phyloP scores from a whole-genome alignment of 2,113 vertebrate species.

The Todiramphus chloris region DNA sequence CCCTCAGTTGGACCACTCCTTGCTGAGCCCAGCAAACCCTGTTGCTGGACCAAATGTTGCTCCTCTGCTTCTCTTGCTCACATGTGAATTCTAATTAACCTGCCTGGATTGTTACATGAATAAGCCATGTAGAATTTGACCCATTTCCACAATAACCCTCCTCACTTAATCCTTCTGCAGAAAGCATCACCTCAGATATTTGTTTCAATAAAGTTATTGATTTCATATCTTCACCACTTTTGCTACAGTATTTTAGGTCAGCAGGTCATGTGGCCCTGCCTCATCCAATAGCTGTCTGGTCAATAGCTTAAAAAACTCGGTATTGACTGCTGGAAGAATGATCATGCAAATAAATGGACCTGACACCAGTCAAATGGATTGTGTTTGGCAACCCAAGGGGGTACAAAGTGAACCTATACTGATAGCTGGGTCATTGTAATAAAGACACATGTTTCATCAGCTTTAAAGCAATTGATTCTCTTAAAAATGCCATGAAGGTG shows the following conservation, averaged over 20 bases:
- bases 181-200: neutral
- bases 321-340: constrained; percentile 54
- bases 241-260: constrained; percentile 49
- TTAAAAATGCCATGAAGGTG: constrained; percentile 16
- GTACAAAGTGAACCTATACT: neutral
- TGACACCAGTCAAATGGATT: constrained; percentile 2
- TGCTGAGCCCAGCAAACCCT: neutral
- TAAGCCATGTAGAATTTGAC: neutral
- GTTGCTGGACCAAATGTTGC: neutral
- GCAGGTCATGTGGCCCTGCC: constrained; percentile 40
- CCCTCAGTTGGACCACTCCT: accelerated
- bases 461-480: constrained; percentile 26
- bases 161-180: neutral
- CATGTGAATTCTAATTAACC: neutral
- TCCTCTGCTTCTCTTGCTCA: neutral
- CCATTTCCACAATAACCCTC: neutral
- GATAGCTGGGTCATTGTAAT: constrained; percentile 7
- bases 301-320: constrained; percentile 34
- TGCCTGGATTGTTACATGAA: neutral
- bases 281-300: constrained; percentile 56
- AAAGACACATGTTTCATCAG: constrained; percentile 29
- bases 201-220: constrained; percentile 60
- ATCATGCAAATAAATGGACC: constrained; percentile 21
- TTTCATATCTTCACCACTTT: constrained; percentile 58
- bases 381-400: constrained; percentile 39